These are phyloP conservation scores for Crenichthys baileyi DNA, from an alignment of 2,797 vertebrate species.

Conservation along the genomic window DNA sequence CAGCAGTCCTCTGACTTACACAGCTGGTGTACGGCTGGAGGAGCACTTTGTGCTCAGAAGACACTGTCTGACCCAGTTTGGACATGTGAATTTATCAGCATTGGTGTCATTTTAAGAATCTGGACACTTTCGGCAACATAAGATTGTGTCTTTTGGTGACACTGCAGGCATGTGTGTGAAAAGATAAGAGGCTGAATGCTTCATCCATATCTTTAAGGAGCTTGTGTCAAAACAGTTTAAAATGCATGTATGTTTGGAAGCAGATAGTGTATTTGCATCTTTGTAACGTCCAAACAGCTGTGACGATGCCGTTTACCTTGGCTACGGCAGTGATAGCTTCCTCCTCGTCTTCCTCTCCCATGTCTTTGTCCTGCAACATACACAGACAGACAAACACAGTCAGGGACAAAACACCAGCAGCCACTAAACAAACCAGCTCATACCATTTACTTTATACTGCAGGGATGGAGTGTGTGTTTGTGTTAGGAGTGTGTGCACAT, in stretches of 20 bases:
- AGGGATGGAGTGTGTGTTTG: constrained; percentile 7
- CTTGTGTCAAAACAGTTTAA: constrained; percentile 17
- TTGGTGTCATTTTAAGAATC: constrained; percentile 14
- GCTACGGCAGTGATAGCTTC: constrained; percentile 82
- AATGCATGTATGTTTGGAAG: constrained; percentile 8
- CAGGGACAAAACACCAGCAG: constrained; percentile 41
- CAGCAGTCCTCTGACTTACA: constrained; percentile 14
- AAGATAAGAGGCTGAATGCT: constrained; percentile 31
- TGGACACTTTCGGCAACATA: constrained; percentile 5
- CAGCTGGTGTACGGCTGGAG: too few relatives aligned
- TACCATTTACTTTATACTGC: constrained; percentile 18
- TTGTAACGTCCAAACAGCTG: constrained; percentile 37
- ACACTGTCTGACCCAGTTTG: constrained; percentile 5
- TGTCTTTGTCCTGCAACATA: constrained; percentile 86
- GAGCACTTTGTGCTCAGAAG: constrained; percentile 10
- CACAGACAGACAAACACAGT: constrained; percentile 33
- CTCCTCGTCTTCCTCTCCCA: constrained; percentile 78
- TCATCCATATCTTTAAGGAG: constrained; percentile 15
- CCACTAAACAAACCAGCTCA: constrained; percentile 34
- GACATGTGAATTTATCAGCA: not conserved
- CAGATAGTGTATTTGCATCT: constrained; percentile 39
- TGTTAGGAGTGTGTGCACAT: constrained; percentile 36
- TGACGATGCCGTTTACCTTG: constrained; percentile 83
- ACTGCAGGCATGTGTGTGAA: not conserved
- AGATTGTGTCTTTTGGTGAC: constrained; percentile 19